Base-by-base conservation (phyloP, 2,888 invertebrate species). In the Ectemnius lituratus region DNA sequence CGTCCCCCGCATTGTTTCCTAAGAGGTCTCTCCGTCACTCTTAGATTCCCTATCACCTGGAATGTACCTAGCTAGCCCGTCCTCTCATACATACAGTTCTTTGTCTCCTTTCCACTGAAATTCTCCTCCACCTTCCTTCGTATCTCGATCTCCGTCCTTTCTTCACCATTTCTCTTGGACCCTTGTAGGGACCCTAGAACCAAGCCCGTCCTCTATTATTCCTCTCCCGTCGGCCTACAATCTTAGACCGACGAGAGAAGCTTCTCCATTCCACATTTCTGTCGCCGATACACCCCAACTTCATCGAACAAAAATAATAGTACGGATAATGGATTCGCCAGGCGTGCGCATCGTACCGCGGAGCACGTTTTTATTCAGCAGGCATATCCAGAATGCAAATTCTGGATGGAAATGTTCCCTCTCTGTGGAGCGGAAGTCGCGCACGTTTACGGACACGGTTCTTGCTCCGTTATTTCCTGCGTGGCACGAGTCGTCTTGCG, bases 391-490 rank as follows among this genome's bases (percentile, higher is more conserved):
- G 64, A 52, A 76, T 75, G 79, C 70, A 72, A 83, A 80, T 78
- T 67, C 16, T 60, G 37, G 72, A 79, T 79, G 79, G 70, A 67
- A 64, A 69, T 66, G 56, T 3, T 23, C 60, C 4, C 47, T 23
- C 11, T 59, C 45, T 18, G 61, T 59, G 73, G 73, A 80, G 80
- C 86, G 89, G 89, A 89, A 89, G 85, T 84, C 80, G 83, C 78
- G 67, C 70, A 83, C 81, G 37, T 37, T 84, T 79, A 81, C 76
- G 74, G 52, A 70, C 76, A 79, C 79, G 77, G 79, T 82, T 80
- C 78, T 72, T 81, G 83, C 86, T 79, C 87, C 86, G 88, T 87
- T 89, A 88, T 86, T 88, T 89, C 88, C 88, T 86, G 87, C 76
- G 80, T 61, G 76, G 75, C 80, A 67, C 81, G 80, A 78, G 80